Percentiles rank a stretch among this genome's conserved stretches.
Conservation (phyloP, 2,797 vertebrate species). For the Vipera latastei region DNA sequence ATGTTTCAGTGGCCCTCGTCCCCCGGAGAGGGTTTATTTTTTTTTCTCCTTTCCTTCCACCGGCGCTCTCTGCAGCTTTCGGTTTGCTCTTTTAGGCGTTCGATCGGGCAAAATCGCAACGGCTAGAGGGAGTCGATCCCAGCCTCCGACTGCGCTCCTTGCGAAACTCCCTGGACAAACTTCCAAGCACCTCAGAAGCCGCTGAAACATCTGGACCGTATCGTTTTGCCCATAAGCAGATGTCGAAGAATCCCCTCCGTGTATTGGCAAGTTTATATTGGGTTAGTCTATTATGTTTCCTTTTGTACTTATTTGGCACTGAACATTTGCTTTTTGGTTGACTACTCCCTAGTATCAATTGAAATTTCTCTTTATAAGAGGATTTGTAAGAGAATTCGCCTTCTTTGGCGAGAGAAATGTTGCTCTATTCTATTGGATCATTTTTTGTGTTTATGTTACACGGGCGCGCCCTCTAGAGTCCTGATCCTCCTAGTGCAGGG, state of each 20-base stretch:
- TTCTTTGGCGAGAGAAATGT: not conserved
- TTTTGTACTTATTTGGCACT: no score
- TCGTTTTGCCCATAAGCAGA: not conserved
- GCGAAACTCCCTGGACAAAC: not conserved
- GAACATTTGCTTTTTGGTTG: no score
- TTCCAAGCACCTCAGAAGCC: not conserved
- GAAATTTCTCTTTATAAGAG: not conserved
- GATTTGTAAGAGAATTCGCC: not conserved
- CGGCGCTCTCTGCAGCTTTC: rapidly evolving
- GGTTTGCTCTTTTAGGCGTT: not conserved
- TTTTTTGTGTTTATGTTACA: not conserved
- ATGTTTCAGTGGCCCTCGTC: not conserved
- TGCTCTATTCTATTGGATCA: no score
- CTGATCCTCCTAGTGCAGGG: no score
- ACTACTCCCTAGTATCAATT: not conserved
- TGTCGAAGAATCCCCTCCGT: not conserved
- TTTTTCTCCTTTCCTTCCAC: not conserved
- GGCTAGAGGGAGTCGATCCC: not conserved
- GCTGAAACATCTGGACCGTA: not conserved
- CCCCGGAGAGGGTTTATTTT: not conserved
- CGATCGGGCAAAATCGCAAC: not conserved
- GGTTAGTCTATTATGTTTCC: no score
- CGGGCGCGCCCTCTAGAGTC: not conserved
- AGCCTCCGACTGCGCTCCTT: not conserved
- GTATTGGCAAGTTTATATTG: not conserved